Percentiles rank a stretch among this genome's conserved stretches.
phyloP scores from a whole-genome alignment of 2,888 invertebrate species.

The Carpatolechia fugitivella region DNA sequence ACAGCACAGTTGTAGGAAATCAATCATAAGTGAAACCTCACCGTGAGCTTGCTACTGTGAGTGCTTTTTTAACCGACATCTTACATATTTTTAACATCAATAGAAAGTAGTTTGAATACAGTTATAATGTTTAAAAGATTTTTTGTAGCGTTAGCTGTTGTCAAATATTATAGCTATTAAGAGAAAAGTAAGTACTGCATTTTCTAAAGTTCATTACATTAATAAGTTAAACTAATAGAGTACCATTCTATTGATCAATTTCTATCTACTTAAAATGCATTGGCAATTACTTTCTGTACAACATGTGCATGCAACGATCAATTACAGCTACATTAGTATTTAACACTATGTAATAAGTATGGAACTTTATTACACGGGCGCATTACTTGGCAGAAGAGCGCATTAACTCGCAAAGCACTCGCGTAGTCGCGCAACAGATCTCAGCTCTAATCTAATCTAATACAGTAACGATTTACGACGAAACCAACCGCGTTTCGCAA shows the following conservation, averaged over 20 bases:
- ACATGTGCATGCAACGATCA: neutral
- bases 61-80: slow-evolving; percentile 29
- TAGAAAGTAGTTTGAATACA: slow-evolving; percentile 8
- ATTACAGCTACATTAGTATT: slow-evolving; percentile 2
- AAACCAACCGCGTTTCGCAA: slow-evolving; percentile 64
- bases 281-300: neutral
- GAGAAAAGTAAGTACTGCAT: too few species aligned
- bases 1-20: slow-evolving; percentile 37
- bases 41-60: slow-evolving; percentile 27
- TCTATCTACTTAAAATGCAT: slow-evolving; percentile 1
- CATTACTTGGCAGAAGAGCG: slow-evolving; percentile 3
- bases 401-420: slow-evolving; percentile 8
- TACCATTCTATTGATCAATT: neutral
- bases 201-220: too few species aligned
- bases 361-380: neutral
- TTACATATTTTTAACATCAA: slow-evolving; percentile 14
- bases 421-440: slow-evolving; percentile 13
- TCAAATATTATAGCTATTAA: too few species aligned
- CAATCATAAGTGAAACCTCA: slow-evolving; percentile 57
- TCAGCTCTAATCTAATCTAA: slow-evolving; percentile 39
- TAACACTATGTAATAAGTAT: slow-evolving; percentile 4
- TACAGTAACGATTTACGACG: slow-evolving; percentile 56
- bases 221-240: too few species aligned
- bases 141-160: too few species aligned
- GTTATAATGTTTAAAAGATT: neutral